Base-by-base conservation (phyloP, 2,113 vertebrate species). In the Pygoscelis adeliae region DNA sequence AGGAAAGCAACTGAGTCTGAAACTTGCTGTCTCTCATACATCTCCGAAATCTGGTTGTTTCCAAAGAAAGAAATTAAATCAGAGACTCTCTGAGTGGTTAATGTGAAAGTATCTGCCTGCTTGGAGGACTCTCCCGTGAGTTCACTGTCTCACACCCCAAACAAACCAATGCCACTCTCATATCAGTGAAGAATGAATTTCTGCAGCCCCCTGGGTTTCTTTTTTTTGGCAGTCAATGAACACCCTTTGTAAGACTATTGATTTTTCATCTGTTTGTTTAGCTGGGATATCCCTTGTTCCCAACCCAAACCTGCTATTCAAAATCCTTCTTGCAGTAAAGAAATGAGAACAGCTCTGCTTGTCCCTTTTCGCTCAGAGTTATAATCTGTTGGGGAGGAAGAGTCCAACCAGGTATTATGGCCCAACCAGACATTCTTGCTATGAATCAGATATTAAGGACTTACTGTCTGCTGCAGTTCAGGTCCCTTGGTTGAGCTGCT, bases 241-340 rank as follows among this genome's bases (percentile, higher is more conserved):
- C 38, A 8, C 36, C 16, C 32, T 80, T 77, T 78, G n/a, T 55
- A 40, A 89, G n/a, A 55, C 8, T 72, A 92, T 40, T 69, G 88
- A 90, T 69, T 81, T 90, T 70, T 47, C 50, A 84, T 47, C 74
- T 66, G 6, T 44, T 93, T 83, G 42, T 80, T 85, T 84, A 73
- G 50, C 72, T 11, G 36, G 81, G 47, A 25, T 77, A 69, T 53
- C 50, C 69, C 38, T 47, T 26, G 23, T 89, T 95, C 85, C 83
- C 47, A 25, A 10, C 62, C 71, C 82, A 61, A 56, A 87, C 34
- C 38, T 85, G 30, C 65, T 71, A 20, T 13, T 52, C n/a, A 47
- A 38, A 94, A 50, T 21, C n/a, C 53, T 90, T 73, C 55, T 38
- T 11, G 36, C 38, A 44, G n/a, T 50, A 42, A 38, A 72, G 67